Percentiles rank a stretch among this genome's conserved stretches.
Evolutionary conservation across 2,888 invertebrate genomes (phyloP).

Genomic region (Ophion costatus): DNA sequence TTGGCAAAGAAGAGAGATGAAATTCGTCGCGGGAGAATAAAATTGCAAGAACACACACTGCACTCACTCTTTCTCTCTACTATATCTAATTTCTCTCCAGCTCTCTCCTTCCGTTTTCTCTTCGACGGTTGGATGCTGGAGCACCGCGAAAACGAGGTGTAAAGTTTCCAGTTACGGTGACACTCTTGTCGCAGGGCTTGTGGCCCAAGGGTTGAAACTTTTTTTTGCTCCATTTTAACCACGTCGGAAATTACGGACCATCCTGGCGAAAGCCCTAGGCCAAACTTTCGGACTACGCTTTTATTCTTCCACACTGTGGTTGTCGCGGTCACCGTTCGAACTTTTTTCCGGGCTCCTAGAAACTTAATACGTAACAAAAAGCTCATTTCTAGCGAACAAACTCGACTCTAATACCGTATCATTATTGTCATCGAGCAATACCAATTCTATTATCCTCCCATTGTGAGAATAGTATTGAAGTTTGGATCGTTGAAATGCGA

Average conservation of each 20-base stretch:
- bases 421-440: neutral
- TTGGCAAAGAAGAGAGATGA: slow-evolving; percentile 33
- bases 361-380: slow-evolving; percentile 9
- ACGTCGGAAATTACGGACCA: slow-evolving; percentile 59
- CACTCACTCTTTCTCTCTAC: slow-evolving; percentile 11
- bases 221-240: slow-evolving; percentile 43
- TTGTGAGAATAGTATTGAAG: neutral
- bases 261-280: slow-evolving; percentile 29
- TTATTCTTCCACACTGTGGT: slow-evolving; percentile 42
- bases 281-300: slow-evolving; percentile 46
- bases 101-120: slow-evolving; percentile 10
- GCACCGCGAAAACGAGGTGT: slow-evolving; percentile 61
- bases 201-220: slow-evolving; percentile 41
- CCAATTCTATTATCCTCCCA: neutral
- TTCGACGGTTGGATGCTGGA: slow-evolving; percentile 43
- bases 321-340: slow-evolving; percentile 6
- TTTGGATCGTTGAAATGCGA: no score
- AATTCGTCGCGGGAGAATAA: slow-evolving; percentile 57
- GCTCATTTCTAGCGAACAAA: neutral
- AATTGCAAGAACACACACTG: slow-evolving; percentile 57
- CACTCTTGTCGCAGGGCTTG: slow-evolving; percentile 59
- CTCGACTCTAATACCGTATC: neutral
- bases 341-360: slow-evolving; percentile 2
- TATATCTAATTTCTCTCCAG: neutral
- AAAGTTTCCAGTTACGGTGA: slow-evolving; percentile 65